Evolutionary conservation across 2,113 vertebrate species (phyloP).

Genomic region (Rhinogobius similis): DNA sequence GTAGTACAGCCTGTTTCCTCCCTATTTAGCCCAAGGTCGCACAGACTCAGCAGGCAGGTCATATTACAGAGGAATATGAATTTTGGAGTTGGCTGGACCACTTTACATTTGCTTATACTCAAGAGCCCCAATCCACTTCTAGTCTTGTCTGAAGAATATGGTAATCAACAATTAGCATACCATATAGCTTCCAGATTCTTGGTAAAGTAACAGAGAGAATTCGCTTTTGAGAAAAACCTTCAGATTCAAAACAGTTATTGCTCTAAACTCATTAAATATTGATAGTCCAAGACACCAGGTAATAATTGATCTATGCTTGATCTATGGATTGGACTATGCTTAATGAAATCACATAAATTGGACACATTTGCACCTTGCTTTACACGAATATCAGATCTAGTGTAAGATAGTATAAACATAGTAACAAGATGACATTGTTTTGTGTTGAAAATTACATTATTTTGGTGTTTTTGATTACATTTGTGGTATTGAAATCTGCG

Average conservation of each 20-base stretch:
- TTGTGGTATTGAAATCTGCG: no score
- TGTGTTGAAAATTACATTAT: background rate
- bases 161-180: constrained; percentile 13
- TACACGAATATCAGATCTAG: no score
- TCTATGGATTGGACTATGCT: no score
- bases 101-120: constrained; percentile 5
- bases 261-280: constrained; percentile 44
- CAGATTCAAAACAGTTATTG: constrained; percentile 52
- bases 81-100: background rate
- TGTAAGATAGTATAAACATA: no score
- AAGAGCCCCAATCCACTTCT: constrained; percentile 17
- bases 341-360: no score
- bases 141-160: background rate
- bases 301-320: no score
- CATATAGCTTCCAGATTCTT: constrained; percentile 3
- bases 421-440: no score
- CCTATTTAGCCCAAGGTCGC: constrained; percentile 17
- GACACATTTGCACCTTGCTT: no score
- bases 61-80: constrained; percentile 6
- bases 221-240: background rate
- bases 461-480: no score
- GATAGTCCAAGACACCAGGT: constrained; percentile 12
- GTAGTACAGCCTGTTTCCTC: background rate
- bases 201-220: background rate
- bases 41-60: background rate